phyloP scores from a whole-genome alignment of 2,797 vertebrate genomes.

The Scolopax rusticola region DNA sequence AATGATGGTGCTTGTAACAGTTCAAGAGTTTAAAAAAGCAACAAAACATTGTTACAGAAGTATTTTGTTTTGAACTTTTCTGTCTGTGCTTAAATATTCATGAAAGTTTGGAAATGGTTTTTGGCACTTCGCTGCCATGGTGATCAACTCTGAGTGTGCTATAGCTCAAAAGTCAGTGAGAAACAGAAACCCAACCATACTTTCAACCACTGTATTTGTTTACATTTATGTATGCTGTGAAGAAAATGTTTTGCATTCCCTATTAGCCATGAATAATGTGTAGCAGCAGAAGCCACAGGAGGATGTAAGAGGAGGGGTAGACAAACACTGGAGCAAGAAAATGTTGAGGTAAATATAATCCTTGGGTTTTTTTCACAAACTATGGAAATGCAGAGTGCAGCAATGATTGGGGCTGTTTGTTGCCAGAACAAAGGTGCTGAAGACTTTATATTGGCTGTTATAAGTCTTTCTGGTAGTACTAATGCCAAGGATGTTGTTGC shows the following conservation, averaged over 20 bases:
- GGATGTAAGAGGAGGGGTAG: not conserved
- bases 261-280: not conserved
- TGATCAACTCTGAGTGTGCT: not conserved
- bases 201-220: not conserved
- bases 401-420: not conserved
- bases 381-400: not conserved
- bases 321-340: not conserved
- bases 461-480: not conserved
- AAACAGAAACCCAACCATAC: not conserved
- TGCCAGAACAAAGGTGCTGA: not conserved
- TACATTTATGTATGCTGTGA: not conserved
- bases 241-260: not conserved
- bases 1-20: accelerated
- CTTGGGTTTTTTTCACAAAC: not conserved
- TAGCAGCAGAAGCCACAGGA: not conserved
- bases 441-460: not conserved
- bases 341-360: not conserved
- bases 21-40: not conserved
- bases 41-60: not conserved
- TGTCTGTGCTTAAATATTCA: not conserved
- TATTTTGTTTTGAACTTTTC: not conserved
- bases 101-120: not conserved
- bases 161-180: not conserved
- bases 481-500: not conserved
- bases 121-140: not conserved